phyloP scores from a whole-genome alignment of 2,113 vertebrate species.

The Bambusicola thoracicus region DNA sequence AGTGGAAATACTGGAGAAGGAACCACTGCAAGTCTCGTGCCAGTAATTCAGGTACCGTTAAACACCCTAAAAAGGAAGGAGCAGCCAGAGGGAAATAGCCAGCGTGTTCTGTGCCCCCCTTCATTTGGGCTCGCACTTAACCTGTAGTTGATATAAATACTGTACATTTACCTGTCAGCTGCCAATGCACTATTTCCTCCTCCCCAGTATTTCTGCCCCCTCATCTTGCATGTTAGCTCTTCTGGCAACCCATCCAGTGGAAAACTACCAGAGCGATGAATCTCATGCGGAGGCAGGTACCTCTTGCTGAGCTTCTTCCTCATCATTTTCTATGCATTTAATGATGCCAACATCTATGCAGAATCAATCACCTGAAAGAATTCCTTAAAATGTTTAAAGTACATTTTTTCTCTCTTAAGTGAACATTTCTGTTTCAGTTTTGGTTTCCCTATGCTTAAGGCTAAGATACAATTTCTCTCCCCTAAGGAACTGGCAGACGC shows the following conservation, averaged over 20 bases:
- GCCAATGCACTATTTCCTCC: neutral
- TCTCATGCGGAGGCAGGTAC: neutral
- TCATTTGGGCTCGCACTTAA: neutral
- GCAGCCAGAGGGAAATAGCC: neutral
- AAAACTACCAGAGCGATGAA: neutral
- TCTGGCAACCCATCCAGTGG: neutral
- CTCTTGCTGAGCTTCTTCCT: neutral
- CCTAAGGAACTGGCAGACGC: neutral
- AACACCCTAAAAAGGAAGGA: neutral
- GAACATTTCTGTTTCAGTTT: neutral
- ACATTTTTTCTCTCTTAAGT: neutral
- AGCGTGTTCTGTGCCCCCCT: neutral
- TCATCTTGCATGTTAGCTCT: neutral
- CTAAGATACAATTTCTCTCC: neutral
- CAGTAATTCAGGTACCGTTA: conserved; percentile 79
- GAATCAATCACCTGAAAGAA: neutral
- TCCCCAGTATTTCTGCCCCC: neutral
- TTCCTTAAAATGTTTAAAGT: neutral
- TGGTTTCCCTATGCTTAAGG: neutral
- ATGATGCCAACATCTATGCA: neutral
- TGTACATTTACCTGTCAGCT: neutral
- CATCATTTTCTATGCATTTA: neutral
- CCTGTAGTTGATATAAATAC: neutral
- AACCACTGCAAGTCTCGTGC: conserved; percentile 70
- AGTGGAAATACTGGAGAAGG: conserved; percentile 85